These are phyloP conservation scores for Netelia virgata DNA, from an alignment of 2,888 invertebrate genomes.

Conservation along the genomic window DNA sequence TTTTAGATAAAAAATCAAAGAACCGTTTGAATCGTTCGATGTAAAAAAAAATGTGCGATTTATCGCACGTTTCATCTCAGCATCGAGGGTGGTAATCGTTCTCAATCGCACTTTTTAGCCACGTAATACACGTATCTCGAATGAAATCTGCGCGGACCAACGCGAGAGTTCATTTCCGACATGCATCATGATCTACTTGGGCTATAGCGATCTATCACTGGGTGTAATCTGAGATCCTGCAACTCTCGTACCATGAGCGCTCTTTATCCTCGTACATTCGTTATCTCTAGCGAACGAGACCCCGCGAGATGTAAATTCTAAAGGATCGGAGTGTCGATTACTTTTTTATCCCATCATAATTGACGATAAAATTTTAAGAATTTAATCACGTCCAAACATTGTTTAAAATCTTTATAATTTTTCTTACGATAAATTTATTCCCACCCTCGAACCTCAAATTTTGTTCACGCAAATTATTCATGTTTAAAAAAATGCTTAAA, in stretches of 20 bases:
- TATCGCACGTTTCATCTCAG: slow-evolving; percentile 56
- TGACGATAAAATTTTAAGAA: background rate
- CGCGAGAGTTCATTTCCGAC: slow-evolving; percentile 39
- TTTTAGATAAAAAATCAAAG: background rate
- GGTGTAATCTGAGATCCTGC: slow-evolving; percentile 57
- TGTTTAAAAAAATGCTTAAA: too few relatives aligned
- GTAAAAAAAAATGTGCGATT: slow-evolving; percentile 28
- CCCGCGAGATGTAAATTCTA: slow-evolving; percentile 10
- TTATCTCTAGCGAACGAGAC: slow-evolving; percentile 26
- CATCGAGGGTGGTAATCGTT: slow-evolving; percentile 57
- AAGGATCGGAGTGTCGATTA: slow-evolving; percentile 6
- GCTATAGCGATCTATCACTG: slow-evolving; percentile 44
- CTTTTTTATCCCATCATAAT: slow-evolving; percentile 3
- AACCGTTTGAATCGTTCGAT: background rate
- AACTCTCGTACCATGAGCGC: slow-evolving; percentile 34
- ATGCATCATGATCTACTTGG: slow-evolving; percentile 36
- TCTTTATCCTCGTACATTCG: slow-evolving; percentile 9
- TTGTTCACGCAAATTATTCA: too few relatives aligned
- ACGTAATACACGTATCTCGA: slow-evolving; percentile 3
- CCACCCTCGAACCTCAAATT: too few relatives aligned
- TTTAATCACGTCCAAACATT: background rate
- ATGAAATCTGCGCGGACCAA: slow-evolving; percentile 15
- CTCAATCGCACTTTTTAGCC: slow-evolving; percentile 34
- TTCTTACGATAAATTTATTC: too few relatives aligned
- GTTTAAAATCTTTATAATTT: background rate